Evolutionary conservation across 2,797 vertebrate species (phyloP), one percentile per base, ranked within the genome.

Genomic region (Champsocephalus gunnari): DNA sequence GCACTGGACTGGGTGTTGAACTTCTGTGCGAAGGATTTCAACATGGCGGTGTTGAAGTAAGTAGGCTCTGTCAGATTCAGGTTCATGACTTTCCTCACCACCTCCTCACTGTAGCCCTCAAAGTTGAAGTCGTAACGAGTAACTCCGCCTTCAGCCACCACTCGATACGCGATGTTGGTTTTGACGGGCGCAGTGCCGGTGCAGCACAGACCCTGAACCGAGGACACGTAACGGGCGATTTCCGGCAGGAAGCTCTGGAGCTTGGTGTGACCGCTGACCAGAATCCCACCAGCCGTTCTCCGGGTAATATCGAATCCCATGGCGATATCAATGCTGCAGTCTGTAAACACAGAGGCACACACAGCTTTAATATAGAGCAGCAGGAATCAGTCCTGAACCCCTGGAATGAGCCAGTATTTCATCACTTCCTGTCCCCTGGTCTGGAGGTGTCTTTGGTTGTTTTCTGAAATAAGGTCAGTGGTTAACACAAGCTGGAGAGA

Each of bases 241-340:
- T 84, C 83, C 1, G 94, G 94, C n/a, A 99, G 87, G 68, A 91
- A 94, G 0, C 5, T 16, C 80, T 82, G 80, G 16, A 98, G 90
- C 61, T 88, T 94, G 75, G 69, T 68, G 63, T 95, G 96, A 50
- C 93, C 73, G 8, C 71, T 89, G 71, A 89, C 48, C 32, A 95
- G 80, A 12, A 54, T 59, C n/a, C 71, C 72, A 53, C 59, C 71
- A 3, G 47, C 71, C 1, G 2, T 12, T 7, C 3, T 77, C 7
- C 24, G 79, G 1, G 97, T 95, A 75, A 95, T 93, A 77, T 97
- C 96, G 24, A 98, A 93, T 54, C 95, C 96, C 70, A 98, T 62
- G 55, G 93, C 95, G 76, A 98, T 90, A 70, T 97, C 95, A 13
- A 97, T 69, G 34, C 16, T 60, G 66, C 97, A 98, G 41, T 17